Conservation (phyloP, 2,113 vertebrate species). For the Tor tambroides region DNA sequence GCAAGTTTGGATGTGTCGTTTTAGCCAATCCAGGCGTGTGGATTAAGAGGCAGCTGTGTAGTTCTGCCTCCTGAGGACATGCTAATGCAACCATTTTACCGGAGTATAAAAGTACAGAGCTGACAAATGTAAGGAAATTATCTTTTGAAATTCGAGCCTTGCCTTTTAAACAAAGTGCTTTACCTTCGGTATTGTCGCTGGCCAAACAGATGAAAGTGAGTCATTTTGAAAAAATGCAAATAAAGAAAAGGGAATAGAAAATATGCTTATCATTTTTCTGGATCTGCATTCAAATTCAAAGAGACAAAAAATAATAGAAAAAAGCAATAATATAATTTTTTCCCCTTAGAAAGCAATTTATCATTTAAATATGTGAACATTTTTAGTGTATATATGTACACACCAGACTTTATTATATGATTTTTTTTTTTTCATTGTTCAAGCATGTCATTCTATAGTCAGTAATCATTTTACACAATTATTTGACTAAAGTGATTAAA, state of each 20-base stretch:
- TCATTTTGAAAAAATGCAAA: neutral
- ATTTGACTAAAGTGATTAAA: too few relatives aligned
- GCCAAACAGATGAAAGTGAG: neutral
- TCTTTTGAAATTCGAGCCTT: neutral
- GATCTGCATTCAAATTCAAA: neutral
- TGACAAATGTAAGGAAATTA: conserved; percentile 55
- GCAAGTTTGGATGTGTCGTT: neutral
- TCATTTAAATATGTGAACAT: neutral
- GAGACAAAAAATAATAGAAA: neutral
- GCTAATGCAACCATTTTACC: conserved; percentile 65
- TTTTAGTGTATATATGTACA: neutral
- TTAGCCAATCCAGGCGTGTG: neutral
- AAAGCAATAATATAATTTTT: neutral
- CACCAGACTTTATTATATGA: too few relatives aligned
- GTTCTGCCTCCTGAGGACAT: conserved; percentile 53
- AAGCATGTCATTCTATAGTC: neutral
- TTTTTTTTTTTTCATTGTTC: neutral
- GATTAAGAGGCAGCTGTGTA: conserved; percentile 20
- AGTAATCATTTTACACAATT: too few relatives aligned
- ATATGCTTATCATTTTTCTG: neutral
- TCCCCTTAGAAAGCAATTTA: neutral
- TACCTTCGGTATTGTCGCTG: neutral
- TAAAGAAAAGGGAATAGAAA: neutral
- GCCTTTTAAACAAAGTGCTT: neutral
- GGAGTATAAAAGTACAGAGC: conserved; percentile 60